These are phyloP conservation scores for Mantis religiosa DNA, from an alignment of 2,888 invertebrate genomes.

Conservation along the genomic window DNA sequence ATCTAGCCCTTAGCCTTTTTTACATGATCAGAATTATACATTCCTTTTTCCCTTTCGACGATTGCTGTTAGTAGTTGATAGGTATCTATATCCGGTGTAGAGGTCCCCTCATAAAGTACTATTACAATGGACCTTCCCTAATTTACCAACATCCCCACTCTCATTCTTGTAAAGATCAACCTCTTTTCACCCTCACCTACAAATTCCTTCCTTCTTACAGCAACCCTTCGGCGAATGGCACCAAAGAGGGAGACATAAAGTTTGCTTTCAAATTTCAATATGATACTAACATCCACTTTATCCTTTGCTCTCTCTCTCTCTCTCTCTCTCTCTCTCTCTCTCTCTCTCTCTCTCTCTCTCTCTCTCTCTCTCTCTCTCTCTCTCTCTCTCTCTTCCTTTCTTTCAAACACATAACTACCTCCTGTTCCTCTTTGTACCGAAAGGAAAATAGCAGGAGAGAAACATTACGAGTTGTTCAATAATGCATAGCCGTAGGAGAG, in stretches of 20 bases:
- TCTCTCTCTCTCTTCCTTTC: too few relatives aligned
- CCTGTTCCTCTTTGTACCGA: not conserved
- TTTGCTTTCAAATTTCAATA: not conserved
- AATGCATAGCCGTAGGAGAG: not conserved
- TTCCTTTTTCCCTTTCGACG: too few relatives aligned
- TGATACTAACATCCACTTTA: not conserved
- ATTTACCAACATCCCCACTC: too few relatives aligned
- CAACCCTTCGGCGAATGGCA: not conserved
- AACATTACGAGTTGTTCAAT: not conserved
- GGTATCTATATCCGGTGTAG: too few relatives aligned
- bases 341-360: too few relatives aligned
- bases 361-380: not conserved
- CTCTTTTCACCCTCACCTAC: not conserved
- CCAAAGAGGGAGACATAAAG: not conserved
- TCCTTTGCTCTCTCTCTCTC: not conserved
- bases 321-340: not conserved
- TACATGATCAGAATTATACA: too few relatives aligned
- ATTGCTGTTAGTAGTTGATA: too few relatives aligned
- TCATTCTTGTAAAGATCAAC: too few relatives aligned
- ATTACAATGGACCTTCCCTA: too few relatives aligned
- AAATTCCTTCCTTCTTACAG: not conserved
- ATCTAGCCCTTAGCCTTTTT: too few relatives aligned
- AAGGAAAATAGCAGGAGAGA: not conserved
- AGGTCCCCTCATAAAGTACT: too few relatives aligned
- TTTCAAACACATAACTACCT: too few relatives aligned